Evolutionary conservation across 2,113 vertebrate genomes (phyloP), one percentile per base, ranked within the genome.

Genomic region (Neotoma lepida): DNA sequence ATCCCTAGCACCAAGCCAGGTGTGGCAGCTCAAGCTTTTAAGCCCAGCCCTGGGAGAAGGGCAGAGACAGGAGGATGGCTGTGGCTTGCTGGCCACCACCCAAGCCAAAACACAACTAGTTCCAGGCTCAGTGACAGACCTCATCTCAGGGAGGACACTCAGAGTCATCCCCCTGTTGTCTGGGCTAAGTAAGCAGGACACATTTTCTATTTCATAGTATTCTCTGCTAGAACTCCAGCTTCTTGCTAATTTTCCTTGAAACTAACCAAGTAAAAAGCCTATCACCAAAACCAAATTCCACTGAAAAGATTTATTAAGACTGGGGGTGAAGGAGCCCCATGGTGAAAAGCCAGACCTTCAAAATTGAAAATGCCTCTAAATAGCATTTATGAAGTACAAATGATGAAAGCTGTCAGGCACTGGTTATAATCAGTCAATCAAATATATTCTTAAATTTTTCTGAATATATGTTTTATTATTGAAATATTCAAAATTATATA

Each of bases 241-340:
- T 68, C 35, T 9, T 44, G 15, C 18, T 95, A 46, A 76, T 86
- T 86, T 86, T 68, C 77, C 81, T 88, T 91, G 80, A 70, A 94
- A 81, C 4, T 86, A 86, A 93, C 84, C 61, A 41, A 88, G 44
- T 44, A 78, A 73, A 95, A 76, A 71, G 41, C 6, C 66, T 78
- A 82, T 82, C 49, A 0, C 17, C n/a, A 90, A 71, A 96, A 78
- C 2, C 73, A 96, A 64, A 80, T 87, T 89, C 56, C 73, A 56
- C 41, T 39, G 30, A 61, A 93, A 95, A 96, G 71, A 88, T 35
- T 81, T 68, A 91, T 58, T 89, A 89, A 91, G 70, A n/a, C 56
- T 58, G 76, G 66, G 51, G 26, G 77, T 41, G 28, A 92, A 88
- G 84, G 33, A 90, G 39, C 9, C 54, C 12, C 18, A 89, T 22